These are phyloP conservation scores for Burhinus oedicnemus DNA, from an alignment of 2,113 vertebrate genomes.

Conservation along the genomic window DNA sequence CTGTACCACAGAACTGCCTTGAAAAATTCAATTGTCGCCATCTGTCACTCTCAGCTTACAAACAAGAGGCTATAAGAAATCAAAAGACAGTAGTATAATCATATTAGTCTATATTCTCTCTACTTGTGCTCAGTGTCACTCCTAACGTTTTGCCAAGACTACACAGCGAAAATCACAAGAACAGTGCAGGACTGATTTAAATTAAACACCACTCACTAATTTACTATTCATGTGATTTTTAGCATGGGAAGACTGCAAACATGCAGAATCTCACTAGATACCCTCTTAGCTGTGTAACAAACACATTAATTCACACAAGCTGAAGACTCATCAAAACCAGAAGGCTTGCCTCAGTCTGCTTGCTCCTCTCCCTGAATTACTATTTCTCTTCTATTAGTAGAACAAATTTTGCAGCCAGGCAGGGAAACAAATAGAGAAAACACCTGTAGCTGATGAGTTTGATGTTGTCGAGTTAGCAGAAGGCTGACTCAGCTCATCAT, in stretches of 20 bases:
- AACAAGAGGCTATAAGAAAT: neutral
- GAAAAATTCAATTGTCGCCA: neutral
- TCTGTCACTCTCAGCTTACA: neutral
- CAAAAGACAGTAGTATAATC: neutral
- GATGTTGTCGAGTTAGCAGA: rapidly evolving
- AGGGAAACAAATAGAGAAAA: neutral
- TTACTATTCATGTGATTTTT: neutral
- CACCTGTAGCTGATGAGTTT: rapidly evolving
- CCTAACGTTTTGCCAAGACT: neutral
- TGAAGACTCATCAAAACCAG: neutral
- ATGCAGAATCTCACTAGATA: neutral
- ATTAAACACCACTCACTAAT: neutral
- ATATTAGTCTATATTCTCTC: neutral
- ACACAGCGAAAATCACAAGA: neutral
- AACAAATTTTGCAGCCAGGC: neutral
- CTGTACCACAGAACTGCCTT: neutral
- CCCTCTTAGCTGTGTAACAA: neutral
- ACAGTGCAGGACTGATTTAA: neutral
- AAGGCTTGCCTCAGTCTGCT: neutral
- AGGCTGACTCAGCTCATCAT: neutral
- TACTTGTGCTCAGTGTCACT: neutral
- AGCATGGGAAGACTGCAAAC: neutral
- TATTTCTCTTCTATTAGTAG: neutral
- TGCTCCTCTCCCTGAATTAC: neutral
- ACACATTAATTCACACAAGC: neutral